phyloP scores from a whole-genome alignment of 2,888 invertebrate genomes.

The Hyppa rectilinea region DNA sequence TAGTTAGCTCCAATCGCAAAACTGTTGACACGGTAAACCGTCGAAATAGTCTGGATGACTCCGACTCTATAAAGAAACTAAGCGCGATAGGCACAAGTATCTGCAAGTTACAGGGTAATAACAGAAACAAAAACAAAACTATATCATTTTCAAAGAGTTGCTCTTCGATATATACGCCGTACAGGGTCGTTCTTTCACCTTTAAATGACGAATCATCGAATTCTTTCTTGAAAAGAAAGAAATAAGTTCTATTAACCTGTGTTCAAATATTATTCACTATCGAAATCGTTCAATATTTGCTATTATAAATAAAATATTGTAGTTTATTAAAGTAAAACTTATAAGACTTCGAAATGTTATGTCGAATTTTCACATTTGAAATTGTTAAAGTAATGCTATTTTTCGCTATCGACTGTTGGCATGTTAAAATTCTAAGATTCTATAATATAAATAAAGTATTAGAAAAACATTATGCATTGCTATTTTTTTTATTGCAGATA shows the following conservation, averaged over 20 bases:
- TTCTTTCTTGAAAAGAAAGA: slow-evolving; percentile 70
- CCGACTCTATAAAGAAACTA: slow-evolving; percentile 83
- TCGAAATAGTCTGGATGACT: slow-evolving; percentile 75
- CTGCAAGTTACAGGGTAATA: slow-evolving; percentile 83
- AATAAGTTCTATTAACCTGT: slow-evolving; percentile 56
- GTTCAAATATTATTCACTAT: slow-evolving; percentile 50
- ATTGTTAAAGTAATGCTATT: slow-evolving; percentile 69
- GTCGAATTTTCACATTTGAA: slow-evolving; percentile 67
- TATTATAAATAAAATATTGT: slow-evolving; percentile 43
- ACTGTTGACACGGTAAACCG: slow-evolving; percentile 75
- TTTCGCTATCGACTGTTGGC: slow-evolving; percentile 74
- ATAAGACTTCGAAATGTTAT: slow-evolving; percentile 64
- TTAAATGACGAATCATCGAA: slow-evolving; percentile 76
- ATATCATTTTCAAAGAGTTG: slow-evolving; percentile 85
- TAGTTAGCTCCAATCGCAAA: slow-evolving; percentile 74
- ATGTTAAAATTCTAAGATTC: slow-evolving; percentile 78
- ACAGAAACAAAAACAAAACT: slow-evolving; percentile 78
- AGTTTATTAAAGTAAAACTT: slow-evolving; percentile 46
- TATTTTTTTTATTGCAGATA: slow-evolving; percentile 53
- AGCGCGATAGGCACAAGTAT: slow-evolving; percentile 87
- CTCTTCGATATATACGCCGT: slow-evolving; percentile 84
- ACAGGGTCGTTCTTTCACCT: slow-evolving; percentile 83
- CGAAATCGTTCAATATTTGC: slow-evolving; percentile 53
- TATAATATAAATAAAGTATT: slow-evolving; percentile 60
- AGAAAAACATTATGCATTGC: slow-evolving; percentile 46